These are phyloP conservation scores for Drosophila helvetica DNA, from an alignment of 2,888 invertebrate species.

Conservation along the genomic window DNA sequence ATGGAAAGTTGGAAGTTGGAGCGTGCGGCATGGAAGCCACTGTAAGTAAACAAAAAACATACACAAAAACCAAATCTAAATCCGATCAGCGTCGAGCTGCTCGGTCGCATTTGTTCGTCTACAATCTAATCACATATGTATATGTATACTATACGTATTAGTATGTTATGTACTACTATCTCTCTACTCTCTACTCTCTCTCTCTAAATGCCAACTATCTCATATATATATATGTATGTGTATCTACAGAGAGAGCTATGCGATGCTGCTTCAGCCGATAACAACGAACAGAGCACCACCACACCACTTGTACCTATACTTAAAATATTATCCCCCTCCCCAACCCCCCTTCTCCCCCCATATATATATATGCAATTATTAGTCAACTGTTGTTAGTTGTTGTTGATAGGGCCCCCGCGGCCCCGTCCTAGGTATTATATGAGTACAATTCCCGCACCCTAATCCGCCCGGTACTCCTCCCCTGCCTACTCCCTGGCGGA, in stretches of 20 bases:
- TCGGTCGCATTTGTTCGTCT: conserved; percentile 41
- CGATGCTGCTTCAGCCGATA: conserved; percentile 47
- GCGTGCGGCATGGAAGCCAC: conserved; percentile 81
- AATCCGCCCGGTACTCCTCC: not conserved
- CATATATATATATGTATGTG: conserved; percentile 45
- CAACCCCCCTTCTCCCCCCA: not conserved
- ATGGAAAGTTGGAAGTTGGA: conserved; percentile 29
- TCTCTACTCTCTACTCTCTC: conserved; percentile 43
- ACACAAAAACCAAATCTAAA: conserved; percentile 23
- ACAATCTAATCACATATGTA: conserved; percentile 44
- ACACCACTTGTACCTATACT: conserved; percentile 37
- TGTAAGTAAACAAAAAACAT: conserved; percentile 75
- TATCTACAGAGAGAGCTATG: conserved; percentile 48
- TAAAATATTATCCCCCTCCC: conserved; percentile 23
- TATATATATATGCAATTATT: conserved; percentile 42
- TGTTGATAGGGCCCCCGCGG: conserved; percentile 14
- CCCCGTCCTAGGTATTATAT: conserved; percentile 38
- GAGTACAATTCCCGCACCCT: conserved; percentile 16
- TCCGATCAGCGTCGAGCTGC: conserved; percentile 49
- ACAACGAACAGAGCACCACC: conserved; percentile 37
- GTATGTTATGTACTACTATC: conserved; percentile 52
- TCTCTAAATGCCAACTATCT: conserved; percentile 47
- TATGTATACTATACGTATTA: conserved; percentile 39
- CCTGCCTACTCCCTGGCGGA: conserved; percentile 59
- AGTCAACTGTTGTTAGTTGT: conserved; percentile 71